Evolutionary conservation across 1,140 invertebrate species (phyloP), one percentile per base, ranked within the genome.

Genomic region (Acromyrmex charruanus): DNA sequence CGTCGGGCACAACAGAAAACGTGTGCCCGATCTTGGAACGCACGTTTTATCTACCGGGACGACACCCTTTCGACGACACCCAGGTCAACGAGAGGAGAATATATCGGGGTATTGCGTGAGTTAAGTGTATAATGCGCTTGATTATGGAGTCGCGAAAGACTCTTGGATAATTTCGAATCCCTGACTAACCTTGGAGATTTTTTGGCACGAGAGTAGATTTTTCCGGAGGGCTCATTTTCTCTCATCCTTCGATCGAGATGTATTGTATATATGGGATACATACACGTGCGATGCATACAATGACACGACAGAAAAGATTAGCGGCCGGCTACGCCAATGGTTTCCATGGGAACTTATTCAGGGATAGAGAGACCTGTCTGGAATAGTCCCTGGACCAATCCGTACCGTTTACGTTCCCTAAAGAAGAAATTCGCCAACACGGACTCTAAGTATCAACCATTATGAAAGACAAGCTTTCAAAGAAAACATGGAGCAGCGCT

Each of bases 261-360:
- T 5, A 3, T 6, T 5, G 25, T 3, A 21, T 28, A 35, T 9
- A 28, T 18, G 28, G 35, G 0, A 25, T 10, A 16, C n/a, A 49
- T 18, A 44, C 39, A n/a, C 35, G 51, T 28, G n/a, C 28, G 72
- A 49, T 91, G 89, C 87, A 90, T 74, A 87, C 86, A 68, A 53
- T 16, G 49, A 49, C 77, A 77, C 25, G 39, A 10, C n/a, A 31
- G 69, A 61, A 82, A 84, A 91, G 66, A 91, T 90, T 90, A 90
- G 55, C 71, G 39, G 12, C 55, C 53, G 58, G 7, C 75, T 53
- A 53, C 71, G 71, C 53, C 87, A 86, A 86, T 90, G 86, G 92
- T 93, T 91, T 90, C 92, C 92, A 92, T 93, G 89, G 91, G 87
- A 90, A 92, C 91, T 90, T 84, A 77, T 90, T 72, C 59, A 80